Percentiles rank a stretch among this genome's conserved stretches.
phyloP scores from a whole-genome alignment of 2,888 invertebrate genomes.

The Caenorhabditis imperialis region DNA sequence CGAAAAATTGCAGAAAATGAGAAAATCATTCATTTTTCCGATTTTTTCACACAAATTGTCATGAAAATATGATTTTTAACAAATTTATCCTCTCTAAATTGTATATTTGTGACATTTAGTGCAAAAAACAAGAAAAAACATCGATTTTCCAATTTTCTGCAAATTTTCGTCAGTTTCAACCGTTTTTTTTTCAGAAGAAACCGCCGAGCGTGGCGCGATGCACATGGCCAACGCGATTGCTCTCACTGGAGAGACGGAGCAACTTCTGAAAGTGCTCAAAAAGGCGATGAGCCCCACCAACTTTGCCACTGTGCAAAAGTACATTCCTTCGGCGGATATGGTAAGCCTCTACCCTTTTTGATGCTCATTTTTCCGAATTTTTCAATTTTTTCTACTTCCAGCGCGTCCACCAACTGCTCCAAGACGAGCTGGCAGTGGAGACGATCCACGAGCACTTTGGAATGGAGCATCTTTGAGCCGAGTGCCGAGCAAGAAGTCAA shows the following conservation, averaged over 20 bases:
- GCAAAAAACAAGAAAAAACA: neutral
- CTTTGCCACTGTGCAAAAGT: conserved; percentile 81
- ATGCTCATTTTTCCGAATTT: neutral
- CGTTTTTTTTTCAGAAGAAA: conserved; percentile 69
- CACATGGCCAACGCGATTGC: conserved; percentile 97
- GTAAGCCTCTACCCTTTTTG: conserved; percentile 1
- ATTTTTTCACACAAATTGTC: conserved; percentile 1
- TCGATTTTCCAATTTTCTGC: too few relatives aligned
- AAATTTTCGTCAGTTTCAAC: neutral
- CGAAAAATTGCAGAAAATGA: too few relatives aligned
- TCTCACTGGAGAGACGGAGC: conserved; percentile 94
- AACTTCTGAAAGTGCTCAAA: conserved; percentile 90
- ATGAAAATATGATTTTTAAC: neutral
- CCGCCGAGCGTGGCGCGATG: conserved; percentile 88
- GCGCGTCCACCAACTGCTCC: conserved; percentile 38
- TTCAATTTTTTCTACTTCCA: too few relatives aligned
- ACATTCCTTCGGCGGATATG: conserved; percentile 45
- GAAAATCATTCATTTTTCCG: conserved; percentile 1
- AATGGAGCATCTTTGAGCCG: too few relatives aligned
- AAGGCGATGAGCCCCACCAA: conserved; percentile 95
- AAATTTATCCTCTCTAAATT: neutral
- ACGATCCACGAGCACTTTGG: conserved; percentile 20
- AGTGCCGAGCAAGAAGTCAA: too few relatives aligned
- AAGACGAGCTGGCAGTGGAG: conserved; percentile 42
- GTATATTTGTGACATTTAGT: neutral